These are phyloP conservation scores for Aspidoscelis tigris DNA, from an alignment of 2,113 vertebrate species.

Conservation along the genomic window DNA sequence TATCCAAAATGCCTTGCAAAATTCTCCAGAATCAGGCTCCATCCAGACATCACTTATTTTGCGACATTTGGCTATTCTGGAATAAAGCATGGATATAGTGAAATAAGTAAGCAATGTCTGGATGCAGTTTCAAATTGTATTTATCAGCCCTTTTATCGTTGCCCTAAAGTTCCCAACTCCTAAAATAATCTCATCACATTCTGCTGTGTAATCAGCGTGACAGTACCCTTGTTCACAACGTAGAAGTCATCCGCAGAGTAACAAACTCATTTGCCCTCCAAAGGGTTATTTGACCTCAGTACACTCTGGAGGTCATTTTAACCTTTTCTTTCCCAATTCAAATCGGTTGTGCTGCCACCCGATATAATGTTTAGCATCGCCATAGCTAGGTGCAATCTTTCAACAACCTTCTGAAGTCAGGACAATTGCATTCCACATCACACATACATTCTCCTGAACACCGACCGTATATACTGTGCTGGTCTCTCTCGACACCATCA, in stretches of 20 bases:
- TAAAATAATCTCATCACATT: constrained; percentile 33
- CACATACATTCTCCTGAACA: background rate
- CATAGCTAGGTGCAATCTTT: background rate
- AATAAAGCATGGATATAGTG: too few relatives aligned
- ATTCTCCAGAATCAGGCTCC: constrained; percentile 10
- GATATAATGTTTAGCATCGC: background rate
- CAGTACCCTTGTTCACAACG: background rate
- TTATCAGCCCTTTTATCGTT: constrained; percentile 3
- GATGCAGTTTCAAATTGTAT: background rate
- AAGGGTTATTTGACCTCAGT: background rate
- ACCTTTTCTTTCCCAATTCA: background rate
- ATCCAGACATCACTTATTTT: too few relatives aligned
- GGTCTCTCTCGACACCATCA: background rate
- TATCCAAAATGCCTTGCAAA: background rate
- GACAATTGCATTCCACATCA: background rate
- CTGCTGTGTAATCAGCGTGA: constrained; percentile 14
- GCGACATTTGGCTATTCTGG: too few relatives aligned
- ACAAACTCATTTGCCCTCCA: constrained; percentile 18
- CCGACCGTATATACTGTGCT: background rate
- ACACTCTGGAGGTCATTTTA: constrained; percentile 4
- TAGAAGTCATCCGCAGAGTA: constrained; percentile 1
- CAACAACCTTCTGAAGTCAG: background rate
- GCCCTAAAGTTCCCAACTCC: constrained; percentile 16
- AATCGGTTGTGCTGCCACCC: background rate
- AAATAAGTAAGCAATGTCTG: too few relatives aligned